Base-by-base conservation (phyloP, 1,140 invertebrate genomes). In the Yoshiicerus persimilis region DNA sequence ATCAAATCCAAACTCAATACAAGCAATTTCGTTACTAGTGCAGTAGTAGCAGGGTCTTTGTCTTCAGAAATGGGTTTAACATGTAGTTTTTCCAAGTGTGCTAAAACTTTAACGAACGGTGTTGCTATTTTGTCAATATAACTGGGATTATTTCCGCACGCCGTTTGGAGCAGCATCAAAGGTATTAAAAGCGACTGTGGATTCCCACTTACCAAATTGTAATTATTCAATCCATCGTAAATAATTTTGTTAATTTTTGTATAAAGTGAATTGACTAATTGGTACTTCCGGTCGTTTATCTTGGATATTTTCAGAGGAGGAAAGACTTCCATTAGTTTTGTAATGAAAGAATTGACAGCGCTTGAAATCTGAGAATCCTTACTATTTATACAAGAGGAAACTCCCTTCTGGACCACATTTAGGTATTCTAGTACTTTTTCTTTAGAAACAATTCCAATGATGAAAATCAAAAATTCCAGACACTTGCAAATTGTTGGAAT, bases 161-260 rank as follows among this genome's bases (percentile, higher is more conserved):
- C 97, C 0, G 98, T 97, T 93, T 99, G 99, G 64, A 99, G 93
- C 92, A 99, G 97, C 98, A 99, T 99, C 27, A 99, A 92, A 0
- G 98, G 97, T 9, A 97, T 96, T 91, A 97, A 97, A 6, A 99
- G 92, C 25, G 95, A 95, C 0, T 95, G 95, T 0, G 96, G 95
- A 36, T 95, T 95, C 0, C 96, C 95, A 87, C 95, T 94, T 0
- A 95, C 92, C 86, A 95, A 98, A 91, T 99, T 98, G 92, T 98
- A 99, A 75, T 95, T 95, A 0, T 95, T 95, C 0, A 99, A 93
- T 3, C 97, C 97, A 90, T 99, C 97, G 88, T 95, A 96, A 4
- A 98, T 95, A 91, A 98, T 94, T 91, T 98, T 98, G 88, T 96
- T 96, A 20, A 99, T 96, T 77, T 95, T 95, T 0, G 95, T 94